Conservation (phyloP, 2,113 vertebrate species). For the Gobius niger region DNA sequence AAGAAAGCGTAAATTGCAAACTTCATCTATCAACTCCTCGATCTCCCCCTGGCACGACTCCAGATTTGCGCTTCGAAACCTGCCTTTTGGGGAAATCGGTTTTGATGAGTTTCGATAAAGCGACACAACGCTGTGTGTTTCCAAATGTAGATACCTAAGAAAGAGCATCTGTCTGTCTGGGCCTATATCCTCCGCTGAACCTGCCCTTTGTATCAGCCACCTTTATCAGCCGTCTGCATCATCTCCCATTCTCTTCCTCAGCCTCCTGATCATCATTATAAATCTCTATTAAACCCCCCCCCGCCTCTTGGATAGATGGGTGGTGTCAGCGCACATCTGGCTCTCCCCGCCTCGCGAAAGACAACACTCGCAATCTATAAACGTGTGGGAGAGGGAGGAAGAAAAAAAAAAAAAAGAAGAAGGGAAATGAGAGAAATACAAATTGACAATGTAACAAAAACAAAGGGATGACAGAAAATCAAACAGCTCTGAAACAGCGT, state of each 20-base stretch:
- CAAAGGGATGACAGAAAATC: constrained; percentile 65
- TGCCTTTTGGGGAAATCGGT: background rate
- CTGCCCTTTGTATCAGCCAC: background rate
- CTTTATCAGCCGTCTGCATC: constrained; percentile 32
- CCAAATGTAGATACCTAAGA: constrained; percentile 1
- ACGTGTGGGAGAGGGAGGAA: constrained; percentile 28
- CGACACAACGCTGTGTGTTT: background rate
- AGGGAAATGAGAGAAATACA: constrained; percentile 57
- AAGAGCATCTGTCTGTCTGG: constrained; percentile 19
- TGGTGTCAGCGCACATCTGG: constrained; percentile 63
- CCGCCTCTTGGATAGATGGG: constrained; percentile 62
- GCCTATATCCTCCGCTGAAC: constrained; percentile 4
- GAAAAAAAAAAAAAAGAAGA: background rate
- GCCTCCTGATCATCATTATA: constrained; percentile 64
- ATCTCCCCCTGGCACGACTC: background rate
- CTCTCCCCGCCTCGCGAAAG: background rate
- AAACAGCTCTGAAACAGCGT: constrained; percentile 61
- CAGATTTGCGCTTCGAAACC: background rate
- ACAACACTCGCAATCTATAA: constrained; percentile 47
- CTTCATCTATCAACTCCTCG: background rate
- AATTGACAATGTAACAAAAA: constrained; percentile 62
- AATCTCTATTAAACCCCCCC: constrained; percentile 64
- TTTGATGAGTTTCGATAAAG: constrained; percentile 8
- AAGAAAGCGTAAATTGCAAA: background rate
- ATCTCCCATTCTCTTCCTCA: constrained; percentile 37